Evolutionary conservation across 2,797 vertebrate species (phyloP), one percentile per base, ranked within the genome.

Genomic region (Dendrocincla tyrannina): DNA sequence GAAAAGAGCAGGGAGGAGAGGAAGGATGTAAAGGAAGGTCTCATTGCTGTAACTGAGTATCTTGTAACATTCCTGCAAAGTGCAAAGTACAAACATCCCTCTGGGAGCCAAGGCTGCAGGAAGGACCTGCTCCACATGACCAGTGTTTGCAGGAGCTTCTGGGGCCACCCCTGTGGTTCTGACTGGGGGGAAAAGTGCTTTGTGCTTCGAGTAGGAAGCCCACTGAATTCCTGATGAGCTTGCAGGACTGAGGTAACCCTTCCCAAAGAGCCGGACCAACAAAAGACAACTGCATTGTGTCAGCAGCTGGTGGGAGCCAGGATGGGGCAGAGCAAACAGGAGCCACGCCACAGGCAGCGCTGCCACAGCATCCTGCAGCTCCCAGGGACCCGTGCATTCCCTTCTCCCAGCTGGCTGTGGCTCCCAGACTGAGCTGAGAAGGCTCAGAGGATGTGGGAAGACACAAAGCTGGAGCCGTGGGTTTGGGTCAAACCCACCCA

Each of bases 401-500:
- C 79, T 53, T 2, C 27, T 15, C 44, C 25, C 23, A 6, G 30
- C 66, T 0, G 1, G 6, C 0, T 28, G 64, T 1, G 72, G 47
- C 20, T 50, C 46, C 41, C 80, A 49, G 81, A 83, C 5, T 17
- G 35, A 41, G 30, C 56, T 37, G 58, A 47, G 76, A 81, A 73
- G 18, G 32, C 17, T 11, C 3, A 0, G 64, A 55, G 82, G 74
- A 82, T 41, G 74, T 59, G 89, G 91, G 83, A 30, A 56, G 35
- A 28, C 0, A 8, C 30, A 28, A 44, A 67, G 17, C 62, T 13
- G 13, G 37, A 80, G 64, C 33, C 1, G 22, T 0, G 4, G 7
- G 42, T 50, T 39, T 19, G 70, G 67, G 49, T 78, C 56, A 63
- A 39, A 77, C 12, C 69, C 60, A 33, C 17, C 42, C 55, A 20